Evolutionary conservation across 2,113 vertebrate genomes (phyloP).

Genomic region (Strigops habroptila): DNA sequence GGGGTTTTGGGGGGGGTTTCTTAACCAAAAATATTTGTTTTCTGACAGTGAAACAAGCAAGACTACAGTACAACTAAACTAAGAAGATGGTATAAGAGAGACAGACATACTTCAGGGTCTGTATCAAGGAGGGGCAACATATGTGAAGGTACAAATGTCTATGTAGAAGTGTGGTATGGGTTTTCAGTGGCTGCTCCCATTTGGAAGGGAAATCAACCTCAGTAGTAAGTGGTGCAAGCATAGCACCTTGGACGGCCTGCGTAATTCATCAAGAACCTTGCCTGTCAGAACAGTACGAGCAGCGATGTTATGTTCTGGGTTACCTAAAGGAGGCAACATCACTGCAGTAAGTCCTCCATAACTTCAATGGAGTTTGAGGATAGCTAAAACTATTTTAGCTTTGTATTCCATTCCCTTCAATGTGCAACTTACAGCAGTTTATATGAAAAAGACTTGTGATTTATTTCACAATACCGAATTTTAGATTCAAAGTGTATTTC

Average conservation of each 20-base stretch:
- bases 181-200: not conserved
- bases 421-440: not conserved
- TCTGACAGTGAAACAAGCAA: not conserved
- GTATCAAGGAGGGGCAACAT: not conserved
- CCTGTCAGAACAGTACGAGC: not conserved
- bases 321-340: not conserved
- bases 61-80: not conserved
- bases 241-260: not conserved
- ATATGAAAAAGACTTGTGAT: not conserved
- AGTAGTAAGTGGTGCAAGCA: not conserved
- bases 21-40: not conserved
- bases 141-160: not conserved
- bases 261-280: not conserved
- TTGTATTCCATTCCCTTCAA: not conserved
- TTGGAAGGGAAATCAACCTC: not conserved
- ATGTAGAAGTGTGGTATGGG: accelerated
- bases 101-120: not conserved
- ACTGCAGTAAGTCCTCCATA: not conserved
- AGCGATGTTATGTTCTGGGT: not conserved
- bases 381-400: not conserved
- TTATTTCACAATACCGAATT: not conserved
- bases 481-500: not conserved
- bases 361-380: not conserved
- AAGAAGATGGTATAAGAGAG: not conserved
- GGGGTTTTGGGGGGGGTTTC: not conserved